Evolutionary conservation across 2,888 invertebrate genomes (phyloP).

Genomic region (Drosophila quinaria): DNA sequence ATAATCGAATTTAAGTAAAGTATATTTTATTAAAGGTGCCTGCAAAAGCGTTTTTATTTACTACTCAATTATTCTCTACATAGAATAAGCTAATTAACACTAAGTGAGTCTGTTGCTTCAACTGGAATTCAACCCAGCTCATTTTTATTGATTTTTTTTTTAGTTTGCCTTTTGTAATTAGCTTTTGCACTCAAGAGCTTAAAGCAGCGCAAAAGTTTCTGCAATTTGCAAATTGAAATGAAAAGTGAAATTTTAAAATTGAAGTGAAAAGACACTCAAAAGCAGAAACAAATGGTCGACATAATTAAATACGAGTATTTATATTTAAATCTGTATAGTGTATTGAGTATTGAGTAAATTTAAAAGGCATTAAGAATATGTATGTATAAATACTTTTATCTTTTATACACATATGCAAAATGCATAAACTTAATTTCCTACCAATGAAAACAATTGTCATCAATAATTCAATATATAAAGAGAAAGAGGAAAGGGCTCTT

Average conservation of each 20-base stretch:
- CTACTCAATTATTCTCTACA: slow-evolving; percentile 3
- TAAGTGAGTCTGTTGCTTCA: neutral
- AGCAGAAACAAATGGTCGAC: too few species aligned
- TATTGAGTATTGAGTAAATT: too few species aligned
- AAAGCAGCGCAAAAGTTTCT: slow-evolving; percentile 1
- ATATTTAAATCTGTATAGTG: too few species aligned
- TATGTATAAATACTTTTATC: too few species aligned
- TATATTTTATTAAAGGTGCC: slow-evolving; percentile 19
- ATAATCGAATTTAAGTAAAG: slow-evolving; percentile 10
- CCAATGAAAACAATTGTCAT: neutral
- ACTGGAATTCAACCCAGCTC: slow-evolving; percentile 8
- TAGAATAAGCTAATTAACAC: slow-evolving; percentile 2
- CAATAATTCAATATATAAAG: neutral
- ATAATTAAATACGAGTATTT: too few species aligned
- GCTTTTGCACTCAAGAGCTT: slow-evolving; percentile 14
- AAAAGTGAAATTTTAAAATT: too few species aligned
- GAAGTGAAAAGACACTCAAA: too few species aligned
- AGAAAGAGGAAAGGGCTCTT: too few species aligned
- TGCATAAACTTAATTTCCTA: too few species aligned
- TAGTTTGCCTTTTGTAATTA: slow-evolving; percentile 33
- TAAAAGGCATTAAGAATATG: too few species aligned
- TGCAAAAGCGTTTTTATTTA: slow-evolving; percentile 17
- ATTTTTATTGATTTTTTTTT: slow-evolving; percentile 38
- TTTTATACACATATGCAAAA: too few species aligned
- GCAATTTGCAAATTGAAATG: slow-evolving; percentile 7